Conservation (phyloP, 2,888 invertebrate species). For the Drosophila acutilabella region DNA sequence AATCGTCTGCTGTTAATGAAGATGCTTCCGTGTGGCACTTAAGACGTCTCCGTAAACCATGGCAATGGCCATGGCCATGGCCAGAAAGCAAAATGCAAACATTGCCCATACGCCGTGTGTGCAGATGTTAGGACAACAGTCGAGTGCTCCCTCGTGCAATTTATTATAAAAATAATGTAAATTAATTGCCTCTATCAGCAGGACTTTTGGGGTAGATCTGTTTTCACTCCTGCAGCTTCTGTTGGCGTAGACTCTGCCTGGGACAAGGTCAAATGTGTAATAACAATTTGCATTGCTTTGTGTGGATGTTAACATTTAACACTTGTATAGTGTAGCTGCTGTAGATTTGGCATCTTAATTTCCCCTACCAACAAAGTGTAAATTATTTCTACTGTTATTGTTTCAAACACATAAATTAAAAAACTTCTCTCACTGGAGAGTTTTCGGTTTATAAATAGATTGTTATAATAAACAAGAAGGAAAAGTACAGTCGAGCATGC, state of each 20-base stretch:
- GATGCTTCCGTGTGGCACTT: conserved; percentile 56
- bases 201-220: conserved; percentile 39
- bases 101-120: conserved; percentile 44
- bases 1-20: conserved; percentile 67
- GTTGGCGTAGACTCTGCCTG: background rate
- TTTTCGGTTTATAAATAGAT: conserved; percentile 1
- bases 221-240: conserved; percentile 11
- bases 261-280: conserved; percentile 20
- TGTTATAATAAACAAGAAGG: conserved; percentile 8
- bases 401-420: background rate
- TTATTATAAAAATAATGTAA: conserved; percentile 74
- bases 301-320: conserved; percentile 10
- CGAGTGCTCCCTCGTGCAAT: conserved; percentile 50
- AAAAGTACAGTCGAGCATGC: too few species aligned
- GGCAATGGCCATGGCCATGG: conserved; percentile 25
- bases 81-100: conserved; percentile 5
- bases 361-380: conserved; percentile 11
- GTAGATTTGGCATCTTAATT: conserved; percentile 19
- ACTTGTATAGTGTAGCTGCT: conserved; percentile 3
- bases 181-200: conserved; percentile 58
- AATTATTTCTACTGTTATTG: conserved; percentile 29
- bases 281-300: conserved; percentile 49
- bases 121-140: conserved; percentile 14
- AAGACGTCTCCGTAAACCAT: conserved; percentile 28
- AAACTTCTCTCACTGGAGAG: background rate